Percentiles rank a stretch among this genome's conserved stretches.
These are phyloP conservation scores for Anthopleura xanthogrammica DNA, from an alignment of 92 coral and sea anemone genomes.

Conservation along the genomic window DNA sequence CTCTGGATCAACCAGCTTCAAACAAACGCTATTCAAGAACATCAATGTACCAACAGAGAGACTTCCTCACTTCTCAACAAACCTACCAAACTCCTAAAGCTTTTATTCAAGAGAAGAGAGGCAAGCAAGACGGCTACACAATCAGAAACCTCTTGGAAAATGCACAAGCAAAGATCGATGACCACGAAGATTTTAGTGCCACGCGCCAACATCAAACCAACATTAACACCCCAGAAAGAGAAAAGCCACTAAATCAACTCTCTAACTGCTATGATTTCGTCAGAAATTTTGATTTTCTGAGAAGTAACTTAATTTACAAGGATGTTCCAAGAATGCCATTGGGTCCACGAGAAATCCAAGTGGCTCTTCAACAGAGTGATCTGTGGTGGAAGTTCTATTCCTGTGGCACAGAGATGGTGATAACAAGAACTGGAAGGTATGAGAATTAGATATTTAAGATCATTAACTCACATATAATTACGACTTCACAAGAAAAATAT, in stretches of 20 bases:
- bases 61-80: background rate
- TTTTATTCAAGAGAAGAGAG: background rate
- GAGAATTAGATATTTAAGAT: slow-evolving; percentile 16
- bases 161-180: slow-evolving; percentile 27
- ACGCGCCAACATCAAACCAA: background rate
- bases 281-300: slow-evolving; percentile 41
- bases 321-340: slow-evolving; percentile 41
- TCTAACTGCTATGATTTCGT: slow-evolving; percentile 70
- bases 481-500: background rate
- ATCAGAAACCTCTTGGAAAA: slow-evolving; percentile 47
- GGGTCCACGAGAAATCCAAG: slow-evolving; percentile 69
- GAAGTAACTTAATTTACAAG: slow-evolving; percentile 28
- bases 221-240: background rate
- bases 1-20: background rate
- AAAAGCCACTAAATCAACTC: slow-evolving; percentile 55
- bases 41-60: background rate
- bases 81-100: background rate
- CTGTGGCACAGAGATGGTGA: slow-evolving; percentile 90
- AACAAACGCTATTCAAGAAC: background rate
- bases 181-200: slow-evolving; percentile 13
- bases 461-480: background rate
- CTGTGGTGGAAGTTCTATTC: slow-evolving; percentile 90
- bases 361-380: slow-evolving; percentile 82
- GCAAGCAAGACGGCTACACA: slow-evolving; percentile 28
- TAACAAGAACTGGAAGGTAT: slow-evolving; percentile 85